Percentiles rank a stretch among this genome's conserved stretches.
Conservation (phyloP, 2,797 vertebrate genomes). For the Enoplosus armatus region DNA sequence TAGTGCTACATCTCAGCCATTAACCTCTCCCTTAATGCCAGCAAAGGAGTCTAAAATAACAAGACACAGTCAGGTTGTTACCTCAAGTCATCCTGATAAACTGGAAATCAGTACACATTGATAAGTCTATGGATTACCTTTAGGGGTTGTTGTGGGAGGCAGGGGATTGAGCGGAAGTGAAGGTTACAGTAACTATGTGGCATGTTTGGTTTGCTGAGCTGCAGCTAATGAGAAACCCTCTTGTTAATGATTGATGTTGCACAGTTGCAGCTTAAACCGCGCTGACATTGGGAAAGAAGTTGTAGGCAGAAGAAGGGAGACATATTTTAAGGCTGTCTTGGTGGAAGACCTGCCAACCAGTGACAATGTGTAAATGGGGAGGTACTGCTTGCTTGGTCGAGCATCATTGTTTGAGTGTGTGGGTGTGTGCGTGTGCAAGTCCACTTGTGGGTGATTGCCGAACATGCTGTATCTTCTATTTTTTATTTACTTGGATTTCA, state of each 20-base stretch:
- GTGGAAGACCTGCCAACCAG: slow-evolving; percentile 15
- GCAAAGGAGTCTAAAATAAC: slow-evolving; percentile 7
- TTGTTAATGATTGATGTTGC: slow-evolving; percentile 26
- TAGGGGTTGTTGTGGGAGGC: neutral
- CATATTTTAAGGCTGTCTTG: slow-evolving; percentile 19
- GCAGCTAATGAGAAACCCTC: slow-evolving; percentile 33
- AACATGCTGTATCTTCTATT: slow-evolving; percentile 8
- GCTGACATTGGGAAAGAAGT: slow-evolving; percentile 14
- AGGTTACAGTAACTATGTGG: slow-evolving; percentile 29
- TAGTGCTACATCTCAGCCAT: slow-evolving; percentile 1
- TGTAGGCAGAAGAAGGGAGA: slow-evolving; percentile 2
- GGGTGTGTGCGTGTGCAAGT: slow-evolving; percentile 17
- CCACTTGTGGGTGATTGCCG: slow-evolving; percentile 22
- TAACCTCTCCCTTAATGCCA: slow-evolving; percentile 16
- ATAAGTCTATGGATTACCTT: slow-evolving; percentile 38
- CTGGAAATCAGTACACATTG: slow-evolving; percentile 23
- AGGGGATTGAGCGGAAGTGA: slow-evolving; percentile 22
- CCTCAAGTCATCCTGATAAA: slow-evolving; percentile 42
- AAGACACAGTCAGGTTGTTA: slow-evolving; percentile 17
- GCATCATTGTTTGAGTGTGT: slow-evolving; percentile 28
- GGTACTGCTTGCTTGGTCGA: slow-evolving; percentile 10
- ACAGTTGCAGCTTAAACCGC: neutral
- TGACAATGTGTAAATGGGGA: slow-evolving; percentile 18
- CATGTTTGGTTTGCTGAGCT: slow-evolving; percentile 19
- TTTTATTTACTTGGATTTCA: slow-evolving; percentile 18